phyloP scores from a whole-genome alignment of 2,888 invertebrate species.

The Steinernema carpocapsae region DNA sequence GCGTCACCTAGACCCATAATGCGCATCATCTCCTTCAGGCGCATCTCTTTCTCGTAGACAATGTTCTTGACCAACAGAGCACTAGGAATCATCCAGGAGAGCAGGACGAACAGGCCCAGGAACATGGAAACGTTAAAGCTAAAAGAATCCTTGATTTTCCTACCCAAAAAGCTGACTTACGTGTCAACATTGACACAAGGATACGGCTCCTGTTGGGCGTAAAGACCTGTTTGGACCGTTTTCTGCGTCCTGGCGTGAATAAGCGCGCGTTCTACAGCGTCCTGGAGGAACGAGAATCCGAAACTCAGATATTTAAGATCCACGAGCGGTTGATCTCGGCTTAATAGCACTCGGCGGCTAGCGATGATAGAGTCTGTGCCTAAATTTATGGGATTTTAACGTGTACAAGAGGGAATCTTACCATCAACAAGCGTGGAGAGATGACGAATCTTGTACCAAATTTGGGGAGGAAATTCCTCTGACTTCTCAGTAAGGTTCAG shows the following conservation, averaged over 20 bases:
- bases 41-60: conserved; percentile 72
- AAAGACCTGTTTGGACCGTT: conserved; percentile 73
- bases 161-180: conserved; percentile 72
- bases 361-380: conserved; percentile 49
- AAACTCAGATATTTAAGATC: conserved; percentile 75
- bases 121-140: conserved; percentile 62
- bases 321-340: conserved; percentile 60
- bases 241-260: conserved; percentile 71
- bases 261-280: conserved; percentile 81
- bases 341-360: conserved; percentile 43
- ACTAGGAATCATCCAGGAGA: conserved; percentile 72
- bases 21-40: conserved; percentile 72
- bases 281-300: conserved; percentile 85
- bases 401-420: not conserved
- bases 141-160: not conserved
- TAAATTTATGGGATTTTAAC: conserved; percentile 22
- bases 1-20: conserved; percentile 69
- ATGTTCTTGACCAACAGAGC: conserved; percentile 72
- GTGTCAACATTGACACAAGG: conserved; percentile 77
- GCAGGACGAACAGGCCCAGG: conserved; percentile 72
- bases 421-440: conserved; percentile 49
- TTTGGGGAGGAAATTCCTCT: conserved; percentile 37
- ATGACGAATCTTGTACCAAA: conserved; percentile 63
- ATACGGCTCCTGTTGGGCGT: conserved; percentile 77
- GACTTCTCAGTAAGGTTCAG: conserved; percentile 43